phyloP scores from a whole-genome alignment of 1,140 invertebrate species.

The Zophobas atratus region DNA sequence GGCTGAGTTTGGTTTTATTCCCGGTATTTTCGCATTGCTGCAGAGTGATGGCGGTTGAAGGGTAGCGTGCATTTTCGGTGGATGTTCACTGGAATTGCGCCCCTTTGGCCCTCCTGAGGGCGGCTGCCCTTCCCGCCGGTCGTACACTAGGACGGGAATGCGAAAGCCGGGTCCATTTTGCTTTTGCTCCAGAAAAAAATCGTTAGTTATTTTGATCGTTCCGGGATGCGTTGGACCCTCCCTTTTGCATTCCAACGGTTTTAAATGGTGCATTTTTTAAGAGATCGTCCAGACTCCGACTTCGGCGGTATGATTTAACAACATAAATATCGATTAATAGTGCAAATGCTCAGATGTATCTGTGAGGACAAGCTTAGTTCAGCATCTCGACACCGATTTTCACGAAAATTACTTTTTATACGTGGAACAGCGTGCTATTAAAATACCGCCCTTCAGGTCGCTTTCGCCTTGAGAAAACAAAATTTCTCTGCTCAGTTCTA shows the following conservation, averaged over 20 bases:
- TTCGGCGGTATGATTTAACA: neutral
- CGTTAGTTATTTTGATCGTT: constrained; percentile 22
- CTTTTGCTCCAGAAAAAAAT: constrained; percentile 2
- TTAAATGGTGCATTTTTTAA: constrained; percentile 42
- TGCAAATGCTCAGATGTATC: constrained; percentile 1
- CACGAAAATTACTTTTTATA: too few relatives aligned
- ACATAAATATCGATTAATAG: neutral
- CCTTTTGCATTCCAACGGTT: constrained; percentile 54
- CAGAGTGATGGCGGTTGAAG: constrained; percentile 59
- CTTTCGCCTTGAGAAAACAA: too few relatives aligned
- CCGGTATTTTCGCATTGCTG: constrained; percentile 34
- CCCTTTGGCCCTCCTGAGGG: neutral
- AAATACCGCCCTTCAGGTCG: too few relatives aligned
- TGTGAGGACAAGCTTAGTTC: neutral
- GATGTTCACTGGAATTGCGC: constrained; percentile 1
- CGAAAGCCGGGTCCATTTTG: neutral
- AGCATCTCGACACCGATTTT: too few relatives aligned
- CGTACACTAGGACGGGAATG: neutral
- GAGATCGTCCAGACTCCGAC: constrained; percentile 17
- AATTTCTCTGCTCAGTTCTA: too few relatives aligned
- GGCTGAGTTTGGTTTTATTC: constrained; percentile 16
- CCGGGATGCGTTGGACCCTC: constrained; percentile 37
- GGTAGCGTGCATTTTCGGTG: constrained; percentile 31
- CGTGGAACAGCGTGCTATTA: too few relatives aligned
- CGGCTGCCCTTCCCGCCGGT: neutral